These are phyloP conservation scores for Sceloporus tristichus DNA, from an alignment of 2,113 vertebrate genomes.

Conservation along the genomic window DNA sequence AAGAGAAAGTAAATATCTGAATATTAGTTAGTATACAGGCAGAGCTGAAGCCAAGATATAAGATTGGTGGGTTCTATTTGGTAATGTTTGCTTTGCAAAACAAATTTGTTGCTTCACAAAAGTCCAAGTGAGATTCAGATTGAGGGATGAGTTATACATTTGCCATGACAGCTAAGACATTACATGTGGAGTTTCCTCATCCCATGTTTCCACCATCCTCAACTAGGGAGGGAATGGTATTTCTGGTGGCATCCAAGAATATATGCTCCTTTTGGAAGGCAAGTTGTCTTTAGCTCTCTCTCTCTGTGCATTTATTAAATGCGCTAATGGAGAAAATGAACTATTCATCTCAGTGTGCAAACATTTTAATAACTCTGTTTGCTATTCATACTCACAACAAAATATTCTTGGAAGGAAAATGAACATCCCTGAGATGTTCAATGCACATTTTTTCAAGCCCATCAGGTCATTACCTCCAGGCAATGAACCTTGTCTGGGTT, in stretches of 20 bases:
- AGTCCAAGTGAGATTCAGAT: not conserved
- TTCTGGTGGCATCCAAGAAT: not conserved
- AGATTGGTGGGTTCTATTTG: not conserved
- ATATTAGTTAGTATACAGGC: no score
- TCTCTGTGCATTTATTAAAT: not conserved
- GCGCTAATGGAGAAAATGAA: not conserved
- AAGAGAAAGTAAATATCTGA: no score
- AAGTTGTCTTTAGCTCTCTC: constrained; percentile 1
- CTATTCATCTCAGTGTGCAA: constrained; percentile 16
- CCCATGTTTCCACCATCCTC: not conserved
- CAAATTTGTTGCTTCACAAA: not conserved
- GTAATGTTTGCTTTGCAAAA: no score
- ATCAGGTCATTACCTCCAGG: not conserved
- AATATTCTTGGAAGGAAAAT: constrained; percentile 6
- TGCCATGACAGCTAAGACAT: not conserved
- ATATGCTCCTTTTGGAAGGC: not conserved
- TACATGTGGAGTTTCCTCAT: not conserved
- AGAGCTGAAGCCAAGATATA: not conserved
- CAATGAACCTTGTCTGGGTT: not conserved
- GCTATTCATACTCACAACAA: not conserved
- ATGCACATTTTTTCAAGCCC: not conserved
- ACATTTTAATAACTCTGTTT: constrained; percentile 31
- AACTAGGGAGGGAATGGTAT: not conserved
- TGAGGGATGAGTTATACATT: not conserved
- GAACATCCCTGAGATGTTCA: not conserved